These are phyloP conservation scores for Oscheius onirici DNA, from an alignment of 2,888 invertebrate genomes.

Conservation along the genomic window DNA sequence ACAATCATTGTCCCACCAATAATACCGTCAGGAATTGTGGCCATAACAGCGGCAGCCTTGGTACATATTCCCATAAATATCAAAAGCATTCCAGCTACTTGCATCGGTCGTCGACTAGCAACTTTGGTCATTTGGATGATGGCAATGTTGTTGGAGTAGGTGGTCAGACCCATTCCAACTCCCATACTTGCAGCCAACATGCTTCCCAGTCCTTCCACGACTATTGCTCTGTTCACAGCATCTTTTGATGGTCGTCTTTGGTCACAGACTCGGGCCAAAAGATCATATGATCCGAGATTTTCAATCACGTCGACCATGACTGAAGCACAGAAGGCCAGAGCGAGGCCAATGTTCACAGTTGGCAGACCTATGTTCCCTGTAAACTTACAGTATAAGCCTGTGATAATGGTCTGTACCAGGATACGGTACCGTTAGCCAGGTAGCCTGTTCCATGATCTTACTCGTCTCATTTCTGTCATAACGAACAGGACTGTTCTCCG, in stretches of 20 bases:
- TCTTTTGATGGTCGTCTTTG: constrained; percentile 58
- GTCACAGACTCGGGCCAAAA: constrained; percentile 56
- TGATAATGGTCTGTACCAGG: constrained; percentile 8
- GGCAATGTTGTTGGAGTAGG: constrained; percentile 64
- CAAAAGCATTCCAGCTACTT: constrained; percentile 59
- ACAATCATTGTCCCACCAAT: constrained; percentile 64
- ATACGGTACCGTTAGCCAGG: constrained; percentile 5
- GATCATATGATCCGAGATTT: constrained; percentile 56
- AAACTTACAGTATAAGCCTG: no score
- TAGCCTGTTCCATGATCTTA: not conserved
- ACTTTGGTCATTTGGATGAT: constrained; percentile 60
- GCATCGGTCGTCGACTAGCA: constrained; percentile 63
- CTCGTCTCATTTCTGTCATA: constrained; percentile 7
- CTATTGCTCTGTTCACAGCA: constrained; percentile 62
- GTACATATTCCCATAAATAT: constrained; percentile 43
- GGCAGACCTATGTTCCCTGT: constrained; percentile 60
- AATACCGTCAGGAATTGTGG: constrained; percentile 64
- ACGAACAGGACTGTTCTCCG: not conserved
- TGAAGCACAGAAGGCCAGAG: constrained; percentile 59
- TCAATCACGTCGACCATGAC: constrained; percentile 61
- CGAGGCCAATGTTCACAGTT: constrained; percentile 52
- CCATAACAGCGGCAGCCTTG: constrained; percentile 61
- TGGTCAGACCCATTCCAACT: constrained; percentile 63
- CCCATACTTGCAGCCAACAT: constrained; percentile 57
- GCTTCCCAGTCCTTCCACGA: constrained; percentile 63